Conservation (phyloP, 2,113 vertebrate species). For the Vulpes vulpes region DNA sequence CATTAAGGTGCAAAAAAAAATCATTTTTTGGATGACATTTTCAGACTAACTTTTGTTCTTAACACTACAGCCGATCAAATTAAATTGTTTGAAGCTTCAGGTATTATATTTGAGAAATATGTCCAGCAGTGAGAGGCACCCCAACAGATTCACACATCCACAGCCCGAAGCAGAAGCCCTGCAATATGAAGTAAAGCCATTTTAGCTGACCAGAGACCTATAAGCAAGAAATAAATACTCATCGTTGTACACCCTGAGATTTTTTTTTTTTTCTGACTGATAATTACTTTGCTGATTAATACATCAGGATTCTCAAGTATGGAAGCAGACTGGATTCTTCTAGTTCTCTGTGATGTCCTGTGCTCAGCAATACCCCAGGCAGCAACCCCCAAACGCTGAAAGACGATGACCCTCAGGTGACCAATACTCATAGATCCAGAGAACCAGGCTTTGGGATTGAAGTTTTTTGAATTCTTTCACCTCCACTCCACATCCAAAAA, state of each 20-base stretch:
- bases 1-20: not conserved
- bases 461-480: not conserved
- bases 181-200: not conserved
- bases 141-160: not conserved
- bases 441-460: not conserved
- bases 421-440: not conserved
- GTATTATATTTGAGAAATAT: not conserved
- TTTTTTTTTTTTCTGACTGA: not conserved
- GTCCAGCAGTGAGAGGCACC: not conserved
- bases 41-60: not conserved
- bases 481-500: not conserved
- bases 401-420: not conserved
- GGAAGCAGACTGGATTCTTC: not conserved
- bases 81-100: not conserved
- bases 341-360: not conserved
- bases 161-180: not conserved
- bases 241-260: not conserved
- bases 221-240: not conserved
- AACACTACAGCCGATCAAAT: not conserved
- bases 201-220: not conserved
- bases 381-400: not conserved
- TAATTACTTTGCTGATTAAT: not conserved
- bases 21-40: not conserved
- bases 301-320: not conserved
- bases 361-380: not conserved